Percentiles rank a stretch among this genome's conserved stretches.
phyloP scores from a whole-genome alignment of 2,113 vertebrate genomes.

The Chionomys nivalis region DNA sequence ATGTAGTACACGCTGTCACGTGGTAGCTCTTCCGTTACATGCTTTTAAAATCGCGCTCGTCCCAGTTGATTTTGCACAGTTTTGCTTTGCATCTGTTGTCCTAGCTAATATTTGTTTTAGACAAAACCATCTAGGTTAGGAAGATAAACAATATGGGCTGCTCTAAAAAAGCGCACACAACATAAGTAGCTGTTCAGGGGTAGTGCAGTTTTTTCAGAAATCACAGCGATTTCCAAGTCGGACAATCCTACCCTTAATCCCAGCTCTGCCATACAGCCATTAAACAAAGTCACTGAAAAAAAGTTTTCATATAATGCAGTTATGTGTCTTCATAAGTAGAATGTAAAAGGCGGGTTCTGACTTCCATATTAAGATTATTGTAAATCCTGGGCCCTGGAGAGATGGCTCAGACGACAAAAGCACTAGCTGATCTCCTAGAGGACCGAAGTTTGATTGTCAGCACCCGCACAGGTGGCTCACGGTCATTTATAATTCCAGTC shows the following conservation, averaged over 20 bases:
- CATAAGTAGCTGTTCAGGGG: neutral
- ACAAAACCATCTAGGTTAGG: neutral
- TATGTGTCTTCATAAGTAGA: conserved; percentile 30
- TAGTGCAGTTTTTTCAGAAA: neutral
- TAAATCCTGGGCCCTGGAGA: neutral
- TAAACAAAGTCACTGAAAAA: neutral
- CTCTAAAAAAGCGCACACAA: neutral
- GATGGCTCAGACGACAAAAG: neutral
- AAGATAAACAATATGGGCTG: neutral
- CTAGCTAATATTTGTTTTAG: neutral
- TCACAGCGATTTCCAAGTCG: neutral
- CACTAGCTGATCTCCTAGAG: neutral
- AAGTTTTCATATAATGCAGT: neutral
- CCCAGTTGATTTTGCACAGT: neutral
- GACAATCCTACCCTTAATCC: neutral
- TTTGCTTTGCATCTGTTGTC: neutral
- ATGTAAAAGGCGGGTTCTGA: neutral
- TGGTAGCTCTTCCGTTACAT: neutral
- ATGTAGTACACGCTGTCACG: conserved; percentile 4
- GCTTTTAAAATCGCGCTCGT: neutral
- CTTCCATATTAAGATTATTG: neutral
- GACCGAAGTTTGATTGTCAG: neutral
- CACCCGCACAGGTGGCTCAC: neutral
- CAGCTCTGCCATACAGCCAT: neutral
- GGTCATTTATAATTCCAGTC: neutral